phyloP scores from a whole-genome alignment of 2,797 vertebrate species.

The Chiloscyllium punctatum region DNA sequence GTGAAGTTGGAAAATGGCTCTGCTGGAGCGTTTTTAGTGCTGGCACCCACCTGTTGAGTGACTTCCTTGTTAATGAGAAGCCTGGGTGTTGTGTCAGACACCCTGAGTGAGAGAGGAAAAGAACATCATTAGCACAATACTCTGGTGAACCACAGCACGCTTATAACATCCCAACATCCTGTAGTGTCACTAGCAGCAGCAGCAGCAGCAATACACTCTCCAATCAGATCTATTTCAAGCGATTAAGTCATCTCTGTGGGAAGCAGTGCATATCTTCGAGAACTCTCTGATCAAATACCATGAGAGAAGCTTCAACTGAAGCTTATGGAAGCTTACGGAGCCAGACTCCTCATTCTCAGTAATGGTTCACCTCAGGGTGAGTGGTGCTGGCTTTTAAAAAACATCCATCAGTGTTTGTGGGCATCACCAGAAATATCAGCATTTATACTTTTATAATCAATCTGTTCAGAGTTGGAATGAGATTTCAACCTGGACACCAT shows the following conservation, averaged over 20 bases:
- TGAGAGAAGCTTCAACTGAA: background rate
- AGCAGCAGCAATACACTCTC: too few species aligned
- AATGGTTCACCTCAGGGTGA: background rate
- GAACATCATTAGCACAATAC: background rate
- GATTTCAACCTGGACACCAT: too few species aligned
- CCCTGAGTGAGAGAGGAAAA: slow-evolving; percentile 53
- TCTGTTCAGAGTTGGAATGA: too few species aligned
- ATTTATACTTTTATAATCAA: too few species aligned
- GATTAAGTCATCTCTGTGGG: background rate
- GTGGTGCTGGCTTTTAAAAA: background rate
- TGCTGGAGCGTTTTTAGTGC: background rate
- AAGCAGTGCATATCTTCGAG: too few species aligned
- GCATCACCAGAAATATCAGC: background rate
- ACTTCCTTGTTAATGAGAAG: slow-evolving; percentile 89
- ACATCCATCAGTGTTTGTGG: background rate
- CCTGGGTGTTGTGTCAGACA: slow-evolving; percentile 72
- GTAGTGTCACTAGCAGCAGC: too few species aligned
- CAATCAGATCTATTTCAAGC: background rate
- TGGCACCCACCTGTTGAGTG: slow-evolving; percentile 67
- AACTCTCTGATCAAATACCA: background rate
- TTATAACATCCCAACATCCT: background rate
- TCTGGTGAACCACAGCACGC: background rate
- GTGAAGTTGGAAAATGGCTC: background rate
- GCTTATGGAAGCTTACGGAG: background rate
- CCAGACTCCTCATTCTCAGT: background rate